Conservation (phyloP, 2,797 vertebrate species). For the Enoplosus armatus region DNA sequence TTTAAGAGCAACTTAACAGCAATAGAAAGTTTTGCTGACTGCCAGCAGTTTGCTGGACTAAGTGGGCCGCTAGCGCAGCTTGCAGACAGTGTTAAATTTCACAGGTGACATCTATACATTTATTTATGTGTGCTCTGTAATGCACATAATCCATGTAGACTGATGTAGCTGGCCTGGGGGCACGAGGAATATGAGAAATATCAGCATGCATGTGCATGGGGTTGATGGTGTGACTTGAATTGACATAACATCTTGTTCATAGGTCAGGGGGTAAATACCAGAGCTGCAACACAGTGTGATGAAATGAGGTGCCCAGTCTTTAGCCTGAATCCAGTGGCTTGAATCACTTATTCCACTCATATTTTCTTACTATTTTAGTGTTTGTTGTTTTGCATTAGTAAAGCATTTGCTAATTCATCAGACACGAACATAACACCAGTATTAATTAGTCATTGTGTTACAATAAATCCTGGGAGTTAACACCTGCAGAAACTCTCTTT, state of each 20-base stretch:
- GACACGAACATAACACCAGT: not conserved
- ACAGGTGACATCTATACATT: constrained; percentile 8
- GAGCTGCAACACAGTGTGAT: not conserved
- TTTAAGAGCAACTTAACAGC: constrained; percentile 13
- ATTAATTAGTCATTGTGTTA: not conserved
- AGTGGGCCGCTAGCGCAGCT: not conserved
- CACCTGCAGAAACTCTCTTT: not conserved
- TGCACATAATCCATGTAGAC: not conserved
- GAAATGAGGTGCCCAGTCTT: not conserved
- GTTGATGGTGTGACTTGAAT: constrained; percentile 1
- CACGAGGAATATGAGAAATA: constrained; percentile 1
- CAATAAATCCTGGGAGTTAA: not conserved
- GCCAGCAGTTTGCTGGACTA: not conserved
- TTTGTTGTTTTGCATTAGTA: not conserved
- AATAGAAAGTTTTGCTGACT: not conserved
- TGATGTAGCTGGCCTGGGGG: not conserved
- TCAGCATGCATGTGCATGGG: no score
- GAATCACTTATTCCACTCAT: not conserved
- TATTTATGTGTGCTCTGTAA: not conserved
- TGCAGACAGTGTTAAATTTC: not conserved
- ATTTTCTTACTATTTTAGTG: not conserved
- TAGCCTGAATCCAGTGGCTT: not conserved
- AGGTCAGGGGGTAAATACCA: constrained; percentile 20
- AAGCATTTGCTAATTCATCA: not conserved
- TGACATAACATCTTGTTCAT: constrained; percentile 10